phyloP scores from a whole-genome alignment of 2,113 vertebrate genomes.

The Todiramphus chloris region DNA sequence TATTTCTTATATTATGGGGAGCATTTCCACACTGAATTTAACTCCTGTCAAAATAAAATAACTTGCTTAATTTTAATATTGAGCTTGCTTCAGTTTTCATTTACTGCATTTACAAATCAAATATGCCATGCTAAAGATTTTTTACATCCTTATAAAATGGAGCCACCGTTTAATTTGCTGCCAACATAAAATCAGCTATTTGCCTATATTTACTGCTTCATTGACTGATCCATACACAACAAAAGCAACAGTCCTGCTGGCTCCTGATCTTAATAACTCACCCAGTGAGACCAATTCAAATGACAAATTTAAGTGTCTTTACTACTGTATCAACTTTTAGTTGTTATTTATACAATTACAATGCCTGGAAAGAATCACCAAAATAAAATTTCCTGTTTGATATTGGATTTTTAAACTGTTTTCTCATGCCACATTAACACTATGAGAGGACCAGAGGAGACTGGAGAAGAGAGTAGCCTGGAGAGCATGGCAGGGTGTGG shows the following conservation, averaged over 20 bases:
- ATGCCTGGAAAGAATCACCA: not conserved
- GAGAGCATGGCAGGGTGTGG: rapidly evolving
- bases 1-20: not conserved
- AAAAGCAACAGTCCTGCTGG: not conserved
- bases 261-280: not conserved
- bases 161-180: not conserved
- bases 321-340: not conserved
- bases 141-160: not conserved
- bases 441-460: not conserved
- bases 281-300: not conserved
- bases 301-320: not conserved
- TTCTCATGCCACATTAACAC: not conserved
- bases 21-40: not conserved
- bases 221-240: not conserved
- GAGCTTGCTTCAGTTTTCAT: not conserved
- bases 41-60: not conserved
- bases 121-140: not conserved
- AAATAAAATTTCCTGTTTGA: not conserved
- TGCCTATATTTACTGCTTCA: not conserved
- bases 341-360: not conserved
- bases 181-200: not conserved
- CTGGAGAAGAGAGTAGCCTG: not conserved
- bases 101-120: not conserved
- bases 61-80: not conserved
- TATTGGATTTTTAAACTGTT: not conserved